A percentile compares a stretch with the other conserved stretches of the same genome.
Evolutionary conservation across 2,888 invertebrate genomes (phyloP).

Genomic region (Therioaphis trifolii): DNA sequence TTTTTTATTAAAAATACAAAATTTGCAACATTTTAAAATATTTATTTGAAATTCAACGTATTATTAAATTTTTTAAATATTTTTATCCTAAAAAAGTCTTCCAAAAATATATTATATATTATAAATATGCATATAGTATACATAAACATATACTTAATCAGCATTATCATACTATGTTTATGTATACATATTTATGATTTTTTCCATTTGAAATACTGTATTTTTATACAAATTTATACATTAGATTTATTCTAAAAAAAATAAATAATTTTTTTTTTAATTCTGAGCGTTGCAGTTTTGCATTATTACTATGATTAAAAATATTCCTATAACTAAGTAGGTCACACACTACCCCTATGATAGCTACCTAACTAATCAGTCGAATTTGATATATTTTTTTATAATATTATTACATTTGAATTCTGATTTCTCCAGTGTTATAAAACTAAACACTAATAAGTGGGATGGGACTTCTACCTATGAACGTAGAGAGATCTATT

Average conservation of each 20-base stretch:
- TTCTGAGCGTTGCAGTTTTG: constrained; percentile 43
- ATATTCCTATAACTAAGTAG: constrained; percentile 51
- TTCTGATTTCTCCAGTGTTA: constrained; percentile 52
- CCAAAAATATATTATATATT: constrained; percentile 60
- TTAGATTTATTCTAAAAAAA: constrained; percentile 50
- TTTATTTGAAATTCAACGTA: constrained; percentile 61
- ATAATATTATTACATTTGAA: constrained; percentile 11
- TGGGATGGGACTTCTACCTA: constrained; percentile 50
- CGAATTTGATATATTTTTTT: constrained; percentile 55
- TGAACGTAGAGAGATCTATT: constrained; percentile 59
- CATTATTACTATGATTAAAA: constrained; percentile 41
- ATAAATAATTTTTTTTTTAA: constrained; percentile 46
- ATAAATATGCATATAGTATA: constrained; percentile 12
- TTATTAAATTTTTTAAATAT: constrained; percentile 59
- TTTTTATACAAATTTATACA: constrained; percentile 59
- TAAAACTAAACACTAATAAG: constrained; percentile 48
- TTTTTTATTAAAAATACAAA: constrained; percentile 60
- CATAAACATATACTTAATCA: constrained; percentile 1
- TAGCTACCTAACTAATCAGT: constrained; percentile 61
- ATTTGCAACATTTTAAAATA: constrained; percentile 62
- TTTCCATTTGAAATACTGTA: constrained; percentile 35
- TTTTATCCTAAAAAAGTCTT: constrained; percentile 57
- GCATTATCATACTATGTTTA: neutral
- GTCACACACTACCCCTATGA: constrained; percentile 49
- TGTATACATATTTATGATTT: constrained; percentile 23